phyloP scores from a whole-genome alignment of 1,140 invertebrate genomes.

The Lordiphosa clarofinis region DNA sequence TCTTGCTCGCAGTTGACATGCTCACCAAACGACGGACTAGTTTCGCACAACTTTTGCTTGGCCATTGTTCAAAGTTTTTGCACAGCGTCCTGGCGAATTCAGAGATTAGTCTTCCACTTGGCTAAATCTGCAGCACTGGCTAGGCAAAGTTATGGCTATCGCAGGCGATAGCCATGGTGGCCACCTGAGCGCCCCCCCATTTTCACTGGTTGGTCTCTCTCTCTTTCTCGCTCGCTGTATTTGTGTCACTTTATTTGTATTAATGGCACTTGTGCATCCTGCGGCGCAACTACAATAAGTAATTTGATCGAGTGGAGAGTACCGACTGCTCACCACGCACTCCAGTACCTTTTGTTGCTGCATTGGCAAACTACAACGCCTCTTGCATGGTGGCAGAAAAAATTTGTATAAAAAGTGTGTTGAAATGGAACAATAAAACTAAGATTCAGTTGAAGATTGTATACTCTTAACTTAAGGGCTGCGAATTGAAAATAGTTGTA shows the following conservation, averaged over 20 bases:
- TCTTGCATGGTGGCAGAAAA: not conserved
- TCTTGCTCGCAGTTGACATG: constrained; percentile 66
- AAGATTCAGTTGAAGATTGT: not conserved
- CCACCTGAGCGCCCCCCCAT: constrained; percentile 35
- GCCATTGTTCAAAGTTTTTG: constrained; percentile 69
- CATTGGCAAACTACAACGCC: constrained; percentile 1
- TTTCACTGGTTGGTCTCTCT: not conserved
- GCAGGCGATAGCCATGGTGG: constrained; percentile 26
- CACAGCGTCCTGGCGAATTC: constrained; percentile 37
- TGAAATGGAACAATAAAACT: not conserved
- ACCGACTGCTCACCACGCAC: constrained; percentile 27
- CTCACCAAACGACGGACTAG: constrained; percentile 52
- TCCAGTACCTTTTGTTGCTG: not conserved
- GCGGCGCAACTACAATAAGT: constrained; percentile 68
- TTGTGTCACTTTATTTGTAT: constrained; percentile 74
- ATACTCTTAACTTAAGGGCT: not conserved
- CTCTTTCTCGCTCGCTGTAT: constrained; percentile 29
- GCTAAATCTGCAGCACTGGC: constrained; percentile 64
- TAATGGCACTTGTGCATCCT: constrained; percentile 71
- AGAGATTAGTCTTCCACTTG: constrained; percentile 75
- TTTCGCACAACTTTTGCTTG: constrained; percentile 60
- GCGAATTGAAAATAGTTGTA: not conserved
- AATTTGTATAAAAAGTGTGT: not conserved
- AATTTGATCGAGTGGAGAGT: constrained; percentile 66
- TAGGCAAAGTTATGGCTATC: constrained; percentile 57